Base-by-base conservation (phyloP, 2,888 invertebrate genomes). In the Trachelus tabidus region DNA sequence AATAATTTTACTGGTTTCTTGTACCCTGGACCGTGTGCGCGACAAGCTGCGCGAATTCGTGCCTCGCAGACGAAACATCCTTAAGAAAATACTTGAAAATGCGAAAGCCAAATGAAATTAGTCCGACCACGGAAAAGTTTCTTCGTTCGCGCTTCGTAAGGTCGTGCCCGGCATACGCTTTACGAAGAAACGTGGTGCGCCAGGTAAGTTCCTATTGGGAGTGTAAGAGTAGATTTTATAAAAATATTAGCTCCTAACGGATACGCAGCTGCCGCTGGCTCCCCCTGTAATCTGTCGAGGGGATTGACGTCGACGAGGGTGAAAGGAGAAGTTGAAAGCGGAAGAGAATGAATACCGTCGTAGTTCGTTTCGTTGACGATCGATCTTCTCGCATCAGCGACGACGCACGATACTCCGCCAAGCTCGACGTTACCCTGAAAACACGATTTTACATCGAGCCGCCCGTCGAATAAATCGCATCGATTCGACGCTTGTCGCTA, bases 71-170 rank as follows among this genome's bases (percentile, higher is more conserved):
- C 80, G 84, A 86, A 86, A 56, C 56, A 23, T 56, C 56, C 23
- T 56, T 56, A 56, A 56, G 56, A 56, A 56, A 56, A 56, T 56
- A 56, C 56, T 86, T 86, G 85, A 87, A 88, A 85, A 85, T 84
- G 82, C 82, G 84, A 85, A 87, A 89, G 87, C 88, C 86, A 88
- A 86, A 87, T 86, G 86, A 85, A 85, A 85, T 85, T 85, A 85
- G 85, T 85, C 82, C 85, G 87, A 87, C 85, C 56, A 56, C 56
- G 56, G 56, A 56, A 56, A 56, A 56, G 56, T 56, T 56, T 56
- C 56, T 56, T 56, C 56, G 23, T 56, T 56, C 56, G 56, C 56
- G 56, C 56, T 56, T 56, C 56, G 56, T 23, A 23, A 23, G 23
- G 23, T 56, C 56, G 56, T 56, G 56, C 56, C 56, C 56, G 56